A percentile compares a stretch with the other conserved stretches of the same genome.
Conservation (phyloP, 1,140 invertebrate genomes). For the Dysdera silvatica region DNA sequence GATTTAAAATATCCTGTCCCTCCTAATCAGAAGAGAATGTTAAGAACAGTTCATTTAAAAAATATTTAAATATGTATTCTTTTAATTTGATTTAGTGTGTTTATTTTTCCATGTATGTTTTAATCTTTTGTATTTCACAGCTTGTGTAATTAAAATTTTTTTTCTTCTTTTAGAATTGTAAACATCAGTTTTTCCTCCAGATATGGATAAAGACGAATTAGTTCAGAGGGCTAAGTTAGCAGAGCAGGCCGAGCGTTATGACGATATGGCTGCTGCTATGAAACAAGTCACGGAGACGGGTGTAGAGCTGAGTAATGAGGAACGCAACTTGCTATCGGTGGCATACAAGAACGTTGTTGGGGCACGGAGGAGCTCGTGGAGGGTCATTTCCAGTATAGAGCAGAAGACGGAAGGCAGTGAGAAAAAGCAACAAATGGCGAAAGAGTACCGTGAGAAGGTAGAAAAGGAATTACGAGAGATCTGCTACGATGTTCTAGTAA, state of each 20-base stretch:
- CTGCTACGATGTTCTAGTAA: conserved; percentile 95
- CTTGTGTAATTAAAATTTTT: no score
- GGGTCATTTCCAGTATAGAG: conserved; percentile 98
- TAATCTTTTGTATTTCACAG: no score
- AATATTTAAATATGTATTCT: no score
- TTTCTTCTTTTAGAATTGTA: no score
- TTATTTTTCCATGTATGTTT: no score
- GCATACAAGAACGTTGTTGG: conserved; percentile 99
- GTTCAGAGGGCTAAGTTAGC: conserved; percentile 98
- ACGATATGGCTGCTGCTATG: conserved; percentile 74
- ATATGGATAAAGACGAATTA: conserved; percentile 92
- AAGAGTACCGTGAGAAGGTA: conserved; percentile 95
- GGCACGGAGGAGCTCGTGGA: conserved; percentile 91
- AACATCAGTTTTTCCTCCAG: no score
- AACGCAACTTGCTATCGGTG: conserved; percentile 93
- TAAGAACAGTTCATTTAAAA: no score
- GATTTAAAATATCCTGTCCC: no score
- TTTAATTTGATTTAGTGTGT: no score
- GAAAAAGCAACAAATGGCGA: conserved; percentile 96
- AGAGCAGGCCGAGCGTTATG: conserved; percentile 90
- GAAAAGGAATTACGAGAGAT: conserved; percentile 97
- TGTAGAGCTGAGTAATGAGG: conserved; percentile 91
- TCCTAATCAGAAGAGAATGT: no score
- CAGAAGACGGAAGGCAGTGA: conserved; percentile 90
- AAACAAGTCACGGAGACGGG: conserved; percentile 91